Conservation (phyloP, 2,113 vertebrate species). For the Pseudopodoces humilis region DNA sequence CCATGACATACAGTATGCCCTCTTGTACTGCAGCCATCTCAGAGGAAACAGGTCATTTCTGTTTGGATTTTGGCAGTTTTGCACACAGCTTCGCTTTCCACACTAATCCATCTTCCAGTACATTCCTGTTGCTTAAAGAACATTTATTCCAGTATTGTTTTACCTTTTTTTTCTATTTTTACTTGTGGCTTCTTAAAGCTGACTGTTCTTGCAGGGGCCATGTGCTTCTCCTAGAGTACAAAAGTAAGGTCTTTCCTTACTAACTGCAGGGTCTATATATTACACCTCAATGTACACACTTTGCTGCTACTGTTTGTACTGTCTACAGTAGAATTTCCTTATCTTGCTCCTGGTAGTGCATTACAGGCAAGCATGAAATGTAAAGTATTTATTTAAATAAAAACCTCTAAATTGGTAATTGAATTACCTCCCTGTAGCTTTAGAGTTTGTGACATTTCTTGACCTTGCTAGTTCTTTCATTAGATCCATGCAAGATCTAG, state of each 20-base stretch:
- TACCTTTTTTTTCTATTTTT: constrained; percentile 24
- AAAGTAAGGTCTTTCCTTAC: constrained; percentile 78
- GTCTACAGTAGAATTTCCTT: constrained; percentile 85
- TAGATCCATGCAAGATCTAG: constrained; percentile 83
- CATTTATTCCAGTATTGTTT: constrained; percentile 68
- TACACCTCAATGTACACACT: constrained; percentile 85
- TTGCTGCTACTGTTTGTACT: constrained; percentile 94
- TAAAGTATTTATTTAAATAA: constrained; percentile 97
- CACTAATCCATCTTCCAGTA: constrained; percentile 67
- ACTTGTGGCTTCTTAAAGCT: constrained; percentile 73
- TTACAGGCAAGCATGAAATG: constrained; percentile 95
- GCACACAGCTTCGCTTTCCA: constrained; percentile 73
- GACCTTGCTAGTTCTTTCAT: constrained; percentile 87
- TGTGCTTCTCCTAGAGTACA: constrained; percentile 75
- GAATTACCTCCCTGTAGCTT: constrained; percentile 90
- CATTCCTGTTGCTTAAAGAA: constrained; percentile 67
- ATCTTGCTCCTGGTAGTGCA: constrained; percentile 88
- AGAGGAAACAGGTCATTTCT: constrained; percentile 56
- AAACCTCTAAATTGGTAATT: constrained; percentile 83
- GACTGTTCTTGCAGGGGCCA: constrained; percentile 77
- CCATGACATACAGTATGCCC: constrained; percentile 36
- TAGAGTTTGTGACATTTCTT: constrained; percentile 89
- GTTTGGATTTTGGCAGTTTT: constrained; percentile 65
- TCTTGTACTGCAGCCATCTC: constrained; percentile 65
- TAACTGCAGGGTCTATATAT: constrained; percentile 84